Percentiles rank a stretch among this genome's conserved stretches.
These are phyloP conservation scores for Cotesia glomerata DNA, from an alignment of 1,140 invertebrate genomes.

Conservation along the genomic window DNA sequence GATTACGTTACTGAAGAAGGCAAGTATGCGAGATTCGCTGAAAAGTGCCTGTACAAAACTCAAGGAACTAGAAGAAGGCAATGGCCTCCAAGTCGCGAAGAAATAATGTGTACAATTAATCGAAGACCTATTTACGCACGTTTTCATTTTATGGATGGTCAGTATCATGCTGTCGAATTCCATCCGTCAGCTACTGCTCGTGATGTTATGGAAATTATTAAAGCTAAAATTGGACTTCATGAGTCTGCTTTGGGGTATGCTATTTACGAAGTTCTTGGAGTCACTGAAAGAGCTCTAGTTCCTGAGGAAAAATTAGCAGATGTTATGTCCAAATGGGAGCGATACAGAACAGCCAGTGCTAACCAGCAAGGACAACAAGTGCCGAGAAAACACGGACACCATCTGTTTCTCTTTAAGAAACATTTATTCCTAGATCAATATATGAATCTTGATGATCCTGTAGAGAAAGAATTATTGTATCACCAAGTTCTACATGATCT, in stretches of 20 bases:
- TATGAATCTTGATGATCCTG: constrained; percentile 83
- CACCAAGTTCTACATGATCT: constrained; percentile 92
- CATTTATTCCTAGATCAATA: constrained; percentile 88
- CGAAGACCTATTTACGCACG: constrained; percentile 88
- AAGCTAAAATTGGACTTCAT: constrained; percentile 88
- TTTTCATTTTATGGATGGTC: constrained; percentile 93
- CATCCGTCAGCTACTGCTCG: constrained; percentile 92
- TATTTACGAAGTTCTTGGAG: constrained; percentile 81
- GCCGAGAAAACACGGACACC: constrained; percentile 64
- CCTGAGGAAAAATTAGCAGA: constrained; percentile 90
- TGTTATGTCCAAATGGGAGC: constrained; percentile 95
- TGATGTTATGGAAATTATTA: constrained; percentile 88
- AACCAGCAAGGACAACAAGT: constrained; percentile 52
- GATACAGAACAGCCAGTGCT: constrained; percentile 72
- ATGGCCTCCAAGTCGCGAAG: constrained; percentile 91
- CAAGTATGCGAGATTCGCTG: constrained; percentile 91
- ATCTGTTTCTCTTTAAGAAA: constrained; percentile 88
- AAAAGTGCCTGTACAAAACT: constrained; percentile 87
- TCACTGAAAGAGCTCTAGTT: constrained; percentile 81
- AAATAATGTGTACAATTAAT: constrained; percentile 92
- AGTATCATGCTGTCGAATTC: constrained; percentile 94
- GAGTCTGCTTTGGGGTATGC: constrained; percentile 83
- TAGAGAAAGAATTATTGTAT: constrained; percentile 95
- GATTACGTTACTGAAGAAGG: constrained; percentile 93
- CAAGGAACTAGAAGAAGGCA: constrained; percentile 85